Base-by-base conservation (phyloP, 2,888 invertebrate species). In the Sclerodermus sp. region DNA sequence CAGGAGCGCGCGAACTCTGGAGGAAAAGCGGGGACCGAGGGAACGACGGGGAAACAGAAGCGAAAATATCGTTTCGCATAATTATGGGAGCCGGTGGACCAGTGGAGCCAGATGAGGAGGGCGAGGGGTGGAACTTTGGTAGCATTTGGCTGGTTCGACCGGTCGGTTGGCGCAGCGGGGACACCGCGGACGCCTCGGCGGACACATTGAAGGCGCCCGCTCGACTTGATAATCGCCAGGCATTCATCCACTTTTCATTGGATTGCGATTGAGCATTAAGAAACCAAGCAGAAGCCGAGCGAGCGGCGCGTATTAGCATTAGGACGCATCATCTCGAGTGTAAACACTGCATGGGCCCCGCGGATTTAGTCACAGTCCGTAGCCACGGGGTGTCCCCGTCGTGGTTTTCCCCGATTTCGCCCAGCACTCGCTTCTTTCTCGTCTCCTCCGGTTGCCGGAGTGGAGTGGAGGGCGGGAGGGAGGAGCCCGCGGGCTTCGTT, bases 261-360 rank as follows among this genome's bases (percentile, higher is more conserved):
- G 77, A 77, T 77, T 76, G 76, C 77, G 76, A 77, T 77, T 76
- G 76, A 76, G 76, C 77, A 76, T 76, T 76, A 76, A 76, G 71
- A 68, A 74, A 68, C 64, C 58, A 53, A 58, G 56, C 23, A 8
- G 48, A 46, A 40, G 49, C 62, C 37, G 32, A 53, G 55, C 47
- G 55, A 58, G 52, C 53, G 42, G 47, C 57, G 60, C 72, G 73
- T 71, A 76, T 77, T 77, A 77, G 77, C 74, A 77, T 77, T 77
- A 74, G 75, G 77, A 76, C 64, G 77, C 77, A 77, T 77, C 77
- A 78, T 77, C 73, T 78, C 77, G 68, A 78, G 77, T 78, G 77
- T 78, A 78, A 78, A 78, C 77, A 78, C 76, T 71, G 77, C 77
- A 74, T 76, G 76, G 67, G 76, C 70, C 71, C 74, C 69, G 62